These are phyloP conservation scores for Microtus californicus DNA, from an alignment of 2,797 vertebrate genomes.

Conservation along the genomic window DNA sequence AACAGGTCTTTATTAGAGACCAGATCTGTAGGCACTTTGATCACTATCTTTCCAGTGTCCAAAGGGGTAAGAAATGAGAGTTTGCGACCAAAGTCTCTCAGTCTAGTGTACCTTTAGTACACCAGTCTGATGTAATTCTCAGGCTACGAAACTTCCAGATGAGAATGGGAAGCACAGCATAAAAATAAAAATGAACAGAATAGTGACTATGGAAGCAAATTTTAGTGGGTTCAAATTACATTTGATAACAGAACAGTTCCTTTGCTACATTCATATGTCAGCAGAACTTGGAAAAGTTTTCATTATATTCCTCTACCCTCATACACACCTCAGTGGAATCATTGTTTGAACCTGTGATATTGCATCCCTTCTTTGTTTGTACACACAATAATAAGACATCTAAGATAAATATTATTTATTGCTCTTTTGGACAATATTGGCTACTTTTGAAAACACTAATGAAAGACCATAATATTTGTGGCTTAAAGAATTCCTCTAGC, in stretches of 20 bases:
- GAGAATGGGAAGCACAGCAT: neutral
- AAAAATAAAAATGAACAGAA: neutral
- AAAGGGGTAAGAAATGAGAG: neutral
- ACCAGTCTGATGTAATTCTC: neutral
- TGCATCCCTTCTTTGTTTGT: neutral
- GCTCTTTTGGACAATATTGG: neutral
- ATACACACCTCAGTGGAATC: neutral
- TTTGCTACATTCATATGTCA: neutral
- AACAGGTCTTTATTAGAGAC: neutral
- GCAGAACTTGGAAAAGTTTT: neutral
- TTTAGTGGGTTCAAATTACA: neutral
- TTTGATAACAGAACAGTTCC: neutral
- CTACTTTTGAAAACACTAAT: slow-evolving; percentile 25
- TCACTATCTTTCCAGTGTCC: neutral
- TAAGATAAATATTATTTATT: neutral
- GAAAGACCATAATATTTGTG: neutral
- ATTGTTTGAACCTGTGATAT: neutral
- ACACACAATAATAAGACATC: neutral
- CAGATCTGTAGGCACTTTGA: no score
- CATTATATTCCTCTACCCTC: neutral
- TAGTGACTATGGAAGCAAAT: neutral
- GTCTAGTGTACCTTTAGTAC: neutral
- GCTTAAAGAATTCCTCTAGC: neutral
- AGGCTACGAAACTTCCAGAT: neutral
- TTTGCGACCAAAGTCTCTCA: neutral